A percentile compares a stretch with the other conserved stretches of the same genome.
Evolutionary conservation across 2,797 vertebrate genomes (phyloP).

Genomic region (Psittacula echo): DNA sequence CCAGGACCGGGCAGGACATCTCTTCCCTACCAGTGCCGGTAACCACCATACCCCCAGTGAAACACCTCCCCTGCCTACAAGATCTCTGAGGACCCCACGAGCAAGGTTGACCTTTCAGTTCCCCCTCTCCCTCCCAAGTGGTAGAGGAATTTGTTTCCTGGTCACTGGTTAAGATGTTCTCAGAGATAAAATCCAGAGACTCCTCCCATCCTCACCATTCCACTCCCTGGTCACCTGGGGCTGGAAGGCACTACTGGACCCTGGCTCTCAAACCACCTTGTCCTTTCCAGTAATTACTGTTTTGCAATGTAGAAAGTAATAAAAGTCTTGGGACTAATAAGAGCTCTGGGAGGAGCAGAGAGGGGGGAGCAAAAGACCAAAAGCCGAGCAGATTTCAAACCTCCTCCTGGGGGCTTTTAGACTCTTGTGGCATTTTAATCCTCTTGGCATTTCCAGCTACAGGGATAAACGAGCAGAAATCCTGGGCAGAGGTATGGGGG

Average conservation of each 20-base stretch:
- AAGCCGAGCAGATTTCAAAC: background rate
- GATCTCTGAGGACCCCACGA: rapidly evolving
- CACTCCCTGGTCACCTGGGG: background rate
- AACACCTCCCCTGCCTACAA: background rate
- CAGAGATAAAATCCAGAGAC: background rate
- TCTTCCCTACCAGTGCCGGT: background rate
- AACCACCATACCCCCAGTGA: background rate
- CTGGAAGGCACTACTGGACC: background rate
- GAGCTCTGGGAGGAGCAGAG: background rate
- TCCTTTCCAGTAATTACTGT: slow-evolving; percentile 42
- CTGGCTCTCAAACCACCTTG: background rate
- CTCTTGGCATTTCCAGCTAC: background rate
- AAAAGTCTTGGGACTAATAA: background rate
- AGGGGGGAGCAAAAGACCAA: background rate
- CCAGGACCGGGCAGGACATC: background rate
- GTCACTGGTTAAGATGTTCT: background rate
- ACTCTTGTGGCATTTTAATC: background rate
- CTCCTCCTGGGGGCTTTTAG: background rate
- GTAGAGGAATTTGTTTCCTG: slow-evolving; percentile 9
- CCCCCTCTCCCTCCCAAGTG: background rate
- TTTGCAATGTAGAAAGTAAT: slow-evolving; percentile 52
- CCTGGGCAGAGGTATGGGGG: background rate
- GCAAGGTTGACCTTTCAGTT: background rate
- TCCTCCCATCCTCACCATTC: background rate
- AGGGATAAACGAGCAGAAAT: background rate